Evolutionary conservation across 2,113 vertebrate genomes (phyloP), one percentile per base, ranked within the genome.

Genomic region (Semnornis frantzii): DNA sequence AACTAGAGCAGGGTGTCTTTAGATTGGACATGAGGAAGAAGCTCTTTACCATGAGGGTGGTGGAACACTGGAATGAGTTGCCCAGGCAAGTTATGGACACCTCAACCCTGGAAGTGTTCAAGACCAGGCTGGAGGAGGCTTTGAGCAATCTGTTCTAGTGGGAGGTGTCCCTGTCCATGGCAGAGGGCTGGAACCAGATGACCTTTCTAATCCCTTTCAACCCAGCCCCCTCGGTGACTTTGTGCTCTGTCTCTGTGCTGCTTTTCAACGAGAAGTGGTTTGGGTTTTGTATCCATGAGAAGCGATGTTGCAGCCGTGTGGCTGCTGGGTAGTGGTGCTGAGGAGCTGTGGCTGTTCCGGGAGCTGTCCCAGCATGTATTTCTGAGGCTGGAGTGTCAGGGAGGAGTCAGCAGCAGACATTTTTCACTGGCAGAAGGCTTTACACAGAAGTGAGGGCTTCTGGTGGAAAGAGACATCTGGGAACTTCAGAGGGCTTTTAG

Each of bases 261-360:
- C 52, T 31, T 60, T 46, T 65, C 18, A 37, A 20, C 1, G 2
- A 44, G 39, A 14, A n/a, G 30, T 46, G 42, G 42, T 17, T 30
- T 54, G 5, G 24, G 19, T 46, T 20, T 28, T 23, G 34, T 13
- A 19, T 15, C 58, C 23, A 0, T 3, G 23, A 12, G 65, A 11
- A 68, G 17, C 15, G 7, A 15, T 3, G 39, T 27, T 52, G 66
- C 57, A 44, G 34, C 55, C 10, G 1, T 37, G 70, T 1, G 15
- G 44, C 68, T 2, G 5, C n/a, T 19, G 64, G 59, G 18, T 68
- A 8, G 12, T 0, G 0, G 55, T 65, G 74, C 81, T 0, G 17
- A 68, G 63, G 50, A 55, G 52, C 82, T 73, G 60, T 44, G 52
- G 85, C 90, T 88, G 64, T 44, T 60, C 79, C 75, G 15, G 85